These are phyloP conservation scores for Xyliphius kryptos DNA, from an alignment of 2,113 vertebrate genomes.

Conservation along the genomic window DNA sequence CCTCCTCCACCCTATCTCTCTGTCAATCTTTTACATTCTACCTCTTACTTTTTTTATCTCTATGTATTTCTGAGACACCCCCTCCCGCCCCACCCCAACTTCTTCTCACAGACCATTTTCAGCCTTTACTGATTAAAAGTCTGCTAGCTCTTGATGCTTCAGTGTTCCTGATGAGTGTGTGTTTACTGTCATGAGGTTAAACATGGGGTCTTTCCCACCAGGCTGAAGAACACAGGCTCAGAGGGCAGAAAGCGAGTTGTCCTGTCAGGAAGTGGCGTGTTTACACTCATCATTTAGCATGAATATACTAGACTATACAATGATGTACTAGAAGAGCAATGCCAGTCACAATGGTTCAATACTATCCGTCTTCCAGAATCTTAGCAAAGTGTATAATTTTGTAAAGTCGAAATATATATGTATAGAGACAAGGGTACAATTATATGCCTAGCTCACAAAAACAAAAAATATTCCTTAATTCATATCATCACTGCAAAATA, in stretches of 20 bases:
- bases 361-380: slow-evolving; percentile 31
- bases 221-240: slow-evolving; percentile 41
- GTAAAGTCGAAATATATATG: too few species aligned
- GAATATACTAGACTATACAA: too few species aligned
- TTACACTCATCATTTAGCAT: slow-evolving; percentile 43
- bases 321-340: slow-evolving; percentile 39
- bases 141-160: slow-evolving; percentile 7
- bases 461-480: too few species aligned
- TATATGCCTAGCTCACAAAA: too few species aligned
- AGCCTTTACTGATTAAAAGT: slow-evolving; percentile 30
- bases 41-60: slow-evolving; percentile 2
- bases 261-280: slow-evolving; percentile 34
- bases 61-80: too few species aligned
- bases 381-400: too few species aligned
- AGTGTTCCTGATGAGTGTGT: slow-evolving; percentile 14
- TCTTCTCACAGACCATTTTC: slow-evolving; percentile 8
- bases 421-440: too few species aligned
- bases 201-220: slow-evolving; percentile 53
- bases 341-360: slow-evolving; percentile 26
- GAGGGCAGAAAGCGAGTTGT: slow-evolving; percentile 15
- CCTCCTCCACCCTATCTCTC: too few species aligned
- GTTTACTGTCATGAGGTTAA: slow-evolving; percentile 44
- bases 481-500: too few species aligned
- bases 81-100: too few species aligned
- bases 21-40: too few species aligned